Evolutionary conservation across 2,888 invertebrate species (phyloP).

Genomic region (Drosophila silvestris): DNA sequence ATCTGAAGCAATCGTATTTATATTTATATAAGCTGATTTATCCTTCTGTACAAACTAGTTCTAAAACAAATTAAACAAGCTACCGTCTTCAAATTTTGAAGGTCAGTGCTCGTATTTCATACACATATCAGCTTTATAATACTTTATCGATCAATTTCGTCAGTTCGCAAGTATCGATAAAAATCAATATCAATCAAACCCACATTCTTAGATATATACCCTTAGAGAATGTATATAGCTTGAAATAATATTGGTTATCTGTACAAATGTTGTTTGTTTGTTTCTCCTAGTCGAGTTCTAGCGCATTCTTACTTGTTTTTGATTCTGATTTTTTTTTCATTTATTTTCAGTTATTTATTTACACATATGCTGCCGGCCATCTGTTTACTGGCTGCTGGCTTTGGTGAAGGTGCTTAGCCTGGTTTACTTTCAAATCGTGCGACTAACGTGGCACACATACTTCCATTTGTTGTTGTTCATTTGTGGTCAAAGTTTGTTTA

Average conservation of each 20-base stretch:
- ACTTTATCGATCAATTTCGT: too few relatives aligned
- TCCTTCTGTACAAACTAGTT: not conserved
- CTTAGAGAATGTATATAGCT: too few relatives aligned
- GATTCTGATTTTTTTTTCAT: not conserved
- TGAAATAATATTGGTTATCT: too few relatives aligned
- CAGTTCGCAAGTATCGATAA: not conserved
- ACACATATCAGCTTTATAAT: not conserved
- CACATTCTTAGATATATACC: too few relatives aligned
- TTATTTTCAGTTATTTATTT: conserved; percentile 9
- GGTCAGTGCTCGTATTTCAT: not conserved
- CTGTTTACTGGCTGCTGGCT: conserved; percentile 9
- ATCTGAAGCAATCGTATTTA: not conserved
- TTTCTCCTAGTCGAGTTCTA: not conserved
- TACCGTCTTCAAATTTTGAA: not conserved
- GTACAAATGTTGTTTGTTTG: not conserved
- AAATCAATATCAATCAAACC: not conserved
- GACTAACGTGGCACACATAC: not conserved
- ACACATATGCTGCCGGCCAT: not conserved
- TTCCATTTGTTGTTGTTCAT: conserved; percentile 55
- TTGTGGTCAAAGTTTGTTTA: conserved; percentile 52
- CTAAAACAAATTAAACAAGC: not conserved
- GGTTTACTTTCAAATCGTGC: conserved; percentile 45
- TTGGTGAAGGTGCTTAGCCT: conserved; percentile 52
- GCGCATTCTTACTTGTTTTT: not conserved
- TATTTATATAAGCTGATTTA: not conserved